Conservation (phyloP, 1,140 invertebrate species). For the Aradophagus sp. region DNA sequence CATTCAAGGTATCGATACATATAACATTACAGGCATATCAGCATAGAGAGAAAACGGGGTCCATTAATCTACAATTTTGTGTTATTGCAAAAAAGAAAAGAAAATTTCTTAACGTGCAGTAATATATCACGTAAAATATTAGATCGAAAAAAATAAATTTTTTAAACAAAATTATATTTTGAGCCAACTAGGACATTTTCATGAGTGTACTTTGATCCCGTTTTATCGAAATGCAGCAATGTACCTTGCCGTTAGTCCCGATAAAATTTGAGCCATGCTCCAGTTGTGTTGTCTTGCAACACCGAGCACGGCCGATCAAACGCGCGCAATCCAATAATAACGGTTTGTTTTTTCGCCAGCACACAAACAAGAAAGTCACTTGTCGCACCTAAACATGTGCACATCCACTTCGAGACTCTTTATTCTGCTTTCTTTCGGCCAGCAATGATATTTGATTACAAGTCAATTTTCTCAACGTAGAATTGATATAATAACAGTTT, state of each 20-base stretch:
- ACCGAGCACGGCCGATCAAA: constrained; percentile 10
- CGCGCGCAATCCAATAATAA: constrained; percentile 17
- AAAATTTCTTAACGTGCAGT: too few relatives aligned
- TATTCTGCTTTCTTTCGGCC: constrained; percentile 7
- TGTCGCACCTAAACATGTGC: constrained; percentile 11
- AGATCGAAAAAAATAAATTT: too few relatives aligned
- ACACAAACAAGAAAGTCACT: constrained; percentile 1
- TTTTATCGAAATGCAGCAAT: too few relatives aligned
- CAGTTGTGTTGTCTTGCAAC: constrained; percentile 23
- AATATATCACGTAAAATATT: too few relatives aligned
- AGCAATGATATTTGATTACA: constrained; percentile 8
- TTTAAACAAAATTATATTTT: too few relatives aligned
- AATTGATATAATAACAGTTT: constrained; percentile 11
- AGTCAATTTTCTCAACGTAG: constrained; percentile 9
- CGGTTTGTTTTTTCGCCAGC: constrained; percentile 1
- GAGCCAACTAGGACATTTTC: too few relatives aligned
- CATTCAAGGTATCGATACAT: too few relatives aligned
- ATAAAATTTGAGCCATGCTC: constrained; percentile 24
- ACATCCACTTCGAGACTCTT: constrained; percentile 2
- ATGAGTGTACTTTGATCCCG: too few relatives aligned
- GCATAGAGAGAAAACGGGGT: too few relatives aligned
- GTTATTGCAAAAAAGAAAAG: too few relatives aligned
- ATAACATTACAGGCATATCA: too few relatives aligned
- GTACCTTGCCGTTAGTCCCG: constrained; percentile 4
- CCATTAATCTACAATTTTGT: too few relatives aligned